Evolutionary conservation across 2,113 vertebrate species (phyloP).

Genomic region (Rhinopithecus roxellana): DNA sequence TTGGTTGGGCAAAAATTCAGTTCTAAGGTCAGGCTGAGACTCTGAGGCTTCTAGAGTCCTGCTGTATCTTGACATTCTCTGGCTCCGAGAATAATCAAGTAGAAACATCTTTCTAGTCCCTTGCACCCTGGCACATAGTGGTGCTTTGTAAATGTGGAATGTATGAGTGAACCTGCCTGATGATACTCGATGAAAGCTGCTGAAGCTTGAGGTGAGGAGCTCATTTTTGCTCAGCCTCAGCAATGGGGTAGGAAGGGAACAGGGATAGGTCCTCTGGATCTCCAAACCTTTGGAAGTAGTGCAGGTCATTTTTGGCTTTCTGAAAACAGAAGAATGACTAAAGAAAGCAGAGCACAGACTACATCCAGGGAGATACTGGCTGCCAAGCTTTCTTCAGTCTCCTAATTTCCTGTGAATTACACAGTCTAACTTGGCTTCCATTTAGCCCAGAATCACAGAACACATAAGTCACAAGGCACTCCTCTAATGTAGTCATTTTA

Average conservation of each 20-base stretch:
- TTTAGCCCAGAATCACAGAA: neutral
- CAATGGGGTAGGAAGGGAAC: neutral
- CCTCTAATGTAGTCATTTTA: slow-evolving; percentile 34
- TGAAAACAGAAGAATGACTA: slow-evolving; percentile 1
- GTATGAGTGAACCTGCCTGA: neutral
- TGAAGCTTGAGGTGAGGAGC: neutral
- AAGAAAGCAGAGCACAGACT: neutral
- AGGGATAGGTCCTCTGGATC: neutral
- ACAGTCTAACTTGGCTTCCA: neutral
- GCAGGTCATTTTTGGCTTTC: neutral
- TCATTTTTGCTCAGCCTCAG: neutral
- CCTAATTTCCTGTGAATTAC: neutral
- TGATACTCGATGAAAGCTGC: neutral
- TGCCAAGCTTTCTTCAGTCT: neutral
- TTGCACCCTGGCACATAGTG: neutral
- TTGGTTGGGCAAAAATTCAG: neutral
- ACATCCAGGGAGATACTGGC: neutral
- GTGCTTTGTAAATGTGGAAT: neutral
- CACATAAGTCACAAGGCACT: neutral
- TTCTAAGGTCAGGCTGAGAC: neutral
- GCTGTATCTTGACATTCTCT: neutral
- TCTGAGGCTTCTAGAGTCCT: neutral
- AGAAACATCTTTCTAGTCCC: neutral
- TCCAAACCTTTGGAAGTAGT: neutral
- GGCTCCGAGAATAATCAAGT: neutral